Evolutionary conservation across 2,797 vertebrate species (phyloP).

Genomic region (Pelochelys cantorii): DNA sequence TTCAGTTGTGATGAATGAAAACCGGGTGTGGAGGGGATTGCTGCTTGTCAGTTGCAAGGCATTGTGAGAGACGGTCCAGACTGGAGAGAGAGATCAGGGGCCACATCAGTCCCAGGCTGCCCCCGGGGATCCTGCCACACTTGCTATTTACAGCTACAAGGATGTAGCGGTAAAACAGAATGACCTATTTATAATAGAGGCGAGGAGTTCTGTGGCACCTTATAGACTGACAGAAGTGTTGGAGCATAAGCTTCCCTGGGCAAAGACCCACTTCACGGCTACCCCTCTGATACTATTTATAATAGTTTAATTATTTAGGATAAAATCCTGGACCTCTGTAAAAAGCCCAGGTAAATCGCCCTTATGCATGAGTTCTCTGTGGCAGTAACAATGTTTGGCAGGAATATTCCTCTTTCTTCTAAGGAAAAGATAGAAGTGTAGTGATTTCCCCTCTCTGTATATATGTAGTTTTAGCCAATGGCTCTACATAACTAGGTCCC

Average conservation of each 20-base stretch:
- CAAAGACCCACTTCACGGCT: too few species aligned
- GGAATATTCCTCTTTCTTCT: not conserved
- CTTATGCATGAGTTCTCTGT: not conserved
- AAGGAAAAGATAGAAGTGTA: not conserved
- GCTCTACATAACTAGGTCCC: not conserved
- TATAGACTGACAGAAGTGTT: too few species aligned
- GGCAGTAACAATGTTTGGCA: not conserved
- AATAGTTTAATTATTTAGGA: not conserved
- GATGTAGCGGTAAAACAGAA: not conserved
- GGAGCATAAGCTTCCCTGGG: too few species aligned
- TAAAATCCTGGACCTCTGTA: not conserved
- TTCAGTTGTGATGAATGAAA: too few species aligned
- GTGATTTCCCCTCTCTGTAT: not conserved
- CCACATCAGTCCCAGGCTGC: too few species aligned
- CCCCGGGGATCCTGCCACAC: too few species aligned
- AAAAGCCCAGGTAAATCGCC: not conserved
- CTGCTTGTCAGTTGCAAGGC: too few species aligned
- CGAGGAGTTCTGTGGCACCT: too few species aligned
- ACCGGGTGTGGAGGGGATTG: too few species aligned
- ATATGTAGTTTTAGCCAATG: not conserved
- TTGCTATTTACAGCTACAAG: not conserved
- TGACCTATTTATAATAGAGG: not conserved
- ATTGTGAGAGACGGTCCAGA: too few species aligned
- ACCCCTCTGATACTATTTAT: too few species aligned
- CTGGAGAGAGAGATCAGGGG: too few species aligned